Evolutionary conservation across 2,797 vertebrate species (phyloP), one percentile per base, ranked within the genome.

Genomic region (Danio choprae): DNA sequence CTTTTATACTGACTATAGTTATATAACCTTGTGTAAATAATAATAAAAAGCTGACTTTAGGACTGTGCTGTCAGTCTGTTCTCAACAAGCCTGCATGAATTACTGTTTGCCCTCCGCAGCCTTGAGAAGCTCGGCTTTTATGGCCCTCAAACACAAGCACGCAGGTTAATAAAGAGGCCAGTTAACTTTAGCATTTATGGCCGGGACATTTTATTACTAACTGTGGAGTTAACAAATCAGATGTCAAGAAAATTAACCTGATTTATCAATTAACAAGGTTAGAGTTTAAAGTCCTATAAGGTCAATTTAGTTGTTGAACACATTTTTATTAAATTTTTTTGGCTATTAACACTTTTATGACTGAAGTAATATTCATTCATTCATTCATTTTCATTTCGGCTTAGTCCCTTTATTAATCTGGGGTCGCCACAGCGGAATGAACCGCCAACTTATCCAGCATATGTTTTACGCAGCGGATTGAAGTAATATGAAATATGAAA

Each of bases 161-260:
- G 55, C 10, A 51, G 59, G 75, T 56, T 60, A 63, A 72, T 53
- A 79, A 82, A 20, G 36, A 55, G 13, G 13, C 11, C 59, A 56
- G 51, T 63, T 58, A 22, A 83, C 65, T 64, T 77, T 48, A 69
- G 50, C 29, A 48, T 80, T 77, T 77, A 83, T 36, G 36, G 64
- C n/a, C 36, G 60, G 53, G 53, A 46, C 44, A 74, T 70, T 56
- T 40, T 4, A 36, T 69, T 18, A 44, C 20, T 50, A 65, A 5
- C 22, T 4, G 3, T 38, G 15, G 41, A 68, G 22, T 51, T 11
- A 40, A 0, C 29, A 7, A 20, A 29, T 50, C 46, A 83, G 10
- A 55, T 6, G 51, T 51, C 59, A 80, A 36, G 7, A 16, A 16
- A 18, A 59, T 46, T 6, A 4, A 44, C 38, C 12, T 41, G 10